These are phyloP conservation scores for Emmelina monodactyla DNA, from an alignment of 2,888 invertebrate genomes.

Conservation along the genomic window DNA sequence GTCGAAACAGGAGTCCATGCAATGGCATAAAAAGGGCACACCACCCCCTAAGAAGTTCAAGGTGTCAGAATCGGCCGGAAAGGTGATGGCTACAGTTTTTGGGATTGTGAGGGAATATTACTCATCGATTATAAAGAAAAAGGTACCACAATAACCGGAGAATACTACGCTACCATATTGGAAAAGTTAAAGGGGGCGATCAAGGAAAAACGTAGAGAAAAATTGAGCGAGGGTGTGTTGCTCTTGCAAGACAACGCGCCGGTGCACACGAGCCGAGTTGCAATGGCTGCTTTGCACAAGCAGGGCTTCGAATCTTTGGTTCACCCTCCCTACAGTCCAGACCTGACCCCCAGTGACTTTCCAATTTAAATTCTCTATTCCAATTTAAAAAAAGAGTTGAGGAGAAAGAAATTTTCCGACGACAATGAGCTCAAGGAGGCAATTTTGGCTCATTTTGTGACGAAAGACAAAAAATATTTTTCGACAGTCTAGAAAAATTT, in stretches of 20 bases:
- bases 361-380: constrained; percentile 10
- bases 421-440: not conserved
- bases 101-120: too few relatives aligned
- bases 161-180: not conserved
- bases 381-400: constrained; percentile 2
- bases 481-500: constrained; percentile 5
- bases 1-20: constrained; percentile 13
- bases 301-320: constrained; percentile 7
- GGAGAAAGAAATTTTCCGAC: not conserved
- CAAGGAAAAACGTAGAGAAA: not conserved
- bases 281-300: constrained; percentile 3
- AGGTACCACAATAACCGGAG: not conserved
- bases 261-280: not conserved
- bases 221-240: not conserved
- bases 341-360: constrained; percentile 6
- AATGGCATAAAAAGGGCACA: constrained; percentile 14
- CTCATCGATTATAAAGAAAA: constrained; percentile 2
- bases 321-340: constrained; percentile 9
- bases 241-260: not conserved
- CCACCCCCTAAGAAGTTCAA: constrained; percentile 16
- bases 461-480: constrained; percentile 5
- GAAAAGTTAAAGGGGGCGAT: not conserved
- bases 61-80: constrained; percentile 50
- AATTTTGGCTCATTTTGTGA: constrained; percentile 6
- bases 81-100: constrained; percentile 18